Base-by-base conservation (phyloP, 2,888 invertebrate species). In the Hypomecis punctinalis region DNA sequence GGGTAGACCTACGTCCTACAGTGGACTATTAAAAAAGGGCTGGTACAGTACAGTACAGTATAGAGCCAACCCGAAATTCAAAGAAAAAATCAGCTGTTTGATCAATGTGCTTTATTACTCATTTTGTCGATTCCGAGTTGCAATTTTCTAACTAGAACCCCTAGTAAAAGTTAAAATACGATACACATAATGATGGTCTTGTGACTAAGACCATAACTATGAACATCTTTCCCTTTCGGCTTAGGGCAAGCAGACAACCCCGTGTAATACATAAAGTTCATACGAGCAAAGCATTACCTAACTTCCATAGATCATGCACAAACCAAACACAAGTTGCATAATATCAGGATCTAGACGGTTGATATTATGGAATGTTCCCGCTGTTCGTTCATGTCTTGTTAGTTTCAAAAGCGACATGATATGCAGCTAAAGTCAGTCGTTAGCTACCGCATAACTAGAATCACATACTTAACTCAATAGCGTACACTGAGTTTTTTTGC, bases 321-420 rank as follows among this genome's bases (percentile, higher is more conserved):
- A 23, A 23, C 10, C 40, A 52, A 40, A 52, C 52, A 40, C 23
- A 2, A 52, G 40, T 40, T 39, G 13, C 8, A 4, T 40, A 52
- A 52, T 52, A 52, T 52, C 52, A 40, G 13, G 8, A 23, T 49
- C 49, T 37, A 13, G 36, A 49, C 11, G 49, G 37, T 49, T 49
- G 11, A n/a, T 11, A 7, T 33, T 23, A 23, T 23, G 23, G 35
- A 37, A 63, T 71, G 63, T 68, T 73, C 55, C 6, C 9, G 37
- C 48, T 61, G 45, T 48, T 37, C 45, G 45, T 48, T 37, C 45
- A 48, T 55, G 49, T 55, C 49, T 49, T 37, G 49, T 45, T 49
- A 61, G 61, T 49, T 61, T 51, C 49, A 37, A 53, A 35, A 33
- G 13, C 33, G 11, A 46, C 36, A 23, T 40, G 35, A 46, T 33